Evolutionary conservation across 1,140 invertebrate genomes (phyloP).

Genomic region (Drosophila kanapiae): DNA sequence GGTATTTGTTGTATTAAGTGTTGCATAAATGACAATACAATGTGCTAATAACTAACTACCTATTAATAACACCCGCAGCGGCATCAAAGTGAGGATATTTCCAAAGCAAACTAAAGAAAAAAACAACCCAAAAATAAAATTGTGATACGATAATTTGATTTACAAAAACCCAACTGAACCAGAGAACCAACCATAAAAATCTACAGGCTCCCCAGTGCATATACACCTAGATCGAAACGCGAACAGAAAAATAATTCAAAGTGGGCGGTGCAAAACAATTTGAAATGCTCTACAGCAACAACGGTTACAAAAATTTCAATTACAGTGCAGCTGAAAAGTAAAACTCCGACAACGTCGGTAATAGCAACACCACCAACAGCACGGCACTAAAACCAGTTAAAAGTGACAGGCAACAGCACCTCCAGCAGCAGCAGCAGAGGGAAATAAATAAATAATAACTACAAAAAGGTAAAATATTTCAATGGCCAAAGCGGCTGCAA

Average conservation of each 20-base stretch:
- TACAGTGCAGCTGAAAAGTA: constrained; percentile 79
- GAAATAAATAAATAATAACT: constrained; percentile 50
- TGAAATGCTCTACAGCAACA: constrained; percentile 56
- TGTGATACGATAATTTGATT: constrained; percentile 50
- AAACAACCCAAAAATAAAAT: constrained; percentile 37
- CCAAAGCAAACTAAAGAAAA: constrained; percentile 33
- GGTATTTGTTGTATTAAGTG: constrained; percentile 19
- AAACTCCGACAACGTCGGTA: constrained; percentile 49
- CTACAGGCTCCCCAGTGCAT: constrained; percentile 30
- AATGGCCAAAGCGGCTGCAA: constrained; percentile 30
- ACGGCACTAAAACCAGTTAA: constrained; percentile 69
- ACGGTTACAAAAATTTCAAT: constrained; percentile 70
- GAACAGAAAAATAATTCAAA: constrained; percentile 38
- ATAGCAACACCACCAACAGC: constrained; percentile 37
- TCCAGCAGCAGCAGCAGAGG: constrained; percentile 24
- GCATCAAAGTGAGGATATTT: constrained; percentile 27
- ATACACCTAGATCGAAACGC: constrained; percentile 26
- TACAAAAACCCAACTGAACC: constrained; percentile 35
- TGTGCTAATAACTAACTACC: constrained; percentile 35
- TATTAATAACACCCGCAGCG: constrained; percentile 9
- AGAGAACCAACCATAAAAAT: constrained; percentile 30
- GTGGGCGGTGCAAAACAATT: constrained; percentile 69
- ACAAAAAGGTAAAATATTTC: constrained; percentile 65
- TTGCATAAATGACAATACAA: constrained; percentile 29
- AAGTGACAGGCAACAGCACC: constrained; percentile 69